A percentile compares a stretch with the other conserved stretches of the same genome.
Conservation (phyloP, 2,113 vertebrate genomes). For the Neofelis nebulosa region DNA sequence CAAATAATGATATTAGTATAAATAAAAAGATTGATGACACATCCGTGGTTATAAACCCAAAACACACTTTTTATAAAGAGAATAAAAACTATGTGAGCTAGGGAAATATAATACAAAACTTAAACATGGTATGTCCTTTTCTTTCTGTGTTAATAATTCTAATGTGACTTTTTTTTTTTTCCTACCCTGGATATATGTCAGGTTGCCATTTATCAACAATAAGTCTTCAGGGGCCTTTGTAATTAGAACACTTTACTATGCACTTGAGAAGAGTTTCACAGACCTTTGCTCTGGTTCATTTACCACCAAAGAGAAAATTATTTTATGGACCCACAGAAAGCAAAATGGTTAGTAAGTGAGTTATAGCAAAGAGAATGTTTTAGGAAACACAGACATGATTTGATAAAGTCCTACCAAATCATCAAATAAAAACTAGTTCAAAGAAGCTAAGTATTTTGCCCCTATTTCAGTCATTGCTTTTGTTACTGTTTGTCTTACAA, state of each 20-base stretch:
- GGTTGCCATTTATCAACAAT: constrained; percentile 9
- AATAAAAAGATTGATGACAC: background rate
- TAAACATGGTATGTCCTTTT: background rate
- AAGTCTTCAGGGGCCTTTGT: background rate
- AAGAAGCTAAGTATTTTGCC: background rate
- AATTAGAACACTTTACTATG: constrained; percentile 3
- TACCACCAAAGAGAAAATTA: constrained; percentile 20
- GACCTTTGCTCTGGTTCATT: background rate
- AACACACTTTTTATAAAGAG: constrained; percentile 6
- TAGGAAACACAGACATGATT: background rate
- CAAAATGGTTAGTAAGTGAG: background rate
- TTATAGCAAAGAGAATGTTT: background rate
- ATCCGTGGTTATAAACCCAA: background rate
- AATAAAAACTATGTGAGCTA: background rate
- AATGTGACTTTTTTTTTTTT: background rate
- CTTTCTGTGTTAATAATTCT: background rate
- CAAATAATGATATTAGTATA: background rate
- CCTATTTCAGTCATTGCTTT: background rate
- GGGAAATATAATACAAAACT: background rate
- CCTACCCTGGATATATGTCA: background rate
- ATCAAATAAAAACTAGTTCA: background rate
- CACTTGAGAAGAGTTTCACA: background rate
- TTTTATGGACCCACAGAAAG: background rate
- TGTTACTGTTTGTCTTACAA: background rate
- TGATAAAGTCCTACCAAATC: background rate